Percentiles rank a stretch among this genome's conserved stretches.
Conservation (phyloP, 2,888 invertebrate genomes). For the Masnerella sp. region DNA sequence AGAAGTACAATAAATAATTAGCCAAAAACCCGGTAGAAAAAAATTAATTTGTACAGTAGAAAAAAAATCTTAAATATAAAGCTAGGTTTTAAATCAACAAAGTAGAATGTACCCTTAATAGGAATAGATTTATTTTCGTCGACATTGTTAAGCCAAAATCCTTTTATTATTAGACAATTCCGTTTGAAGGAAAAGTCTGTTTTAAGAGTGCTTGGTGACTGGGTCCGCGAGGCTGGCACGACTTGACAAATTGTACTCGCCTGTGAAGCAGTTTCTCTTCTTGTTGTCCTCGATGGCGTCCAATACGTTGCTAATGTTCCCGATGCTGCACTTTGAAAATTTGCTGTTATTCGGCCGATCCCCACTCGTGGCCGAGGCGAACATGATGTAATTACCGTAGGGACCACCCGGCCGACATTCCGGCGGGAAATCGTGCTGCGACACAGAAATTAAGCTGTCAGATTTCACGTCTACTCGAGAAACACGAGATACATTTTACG, state of each 20-base stretch:
- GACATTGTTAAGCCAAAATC: too few species aligned
- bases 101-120: too few species aligned
- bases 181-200: too few species aligned
- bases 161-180: too few species aligned
- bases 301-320: slow-evolving; percentile 95
- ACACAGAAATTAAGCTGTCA: slow-evolving; percentile 61
- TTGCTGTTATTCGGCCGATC: slow-evolving; percentile 98
- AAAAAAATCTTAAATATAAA: too few species aligned
- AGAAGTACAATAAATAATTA: too few species aligned
- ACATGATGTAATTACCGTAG: slow-evolving; percentile 99
- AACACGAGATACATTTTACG: slow-evolving; percentile 19
- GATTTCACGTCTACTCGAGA: slow-evolving; percentile 30
- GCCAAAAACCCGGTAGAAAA: too few species aligned
- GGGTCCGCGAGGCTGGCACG: too few species aligned
- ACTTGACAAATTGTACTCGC: slow-evolving; percentile 69
- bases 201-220: too few species aligned
- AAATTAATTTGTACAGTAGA: too few species aligned
- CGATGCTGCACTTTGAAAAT: slow-evolving; percentile 96
- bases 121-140: too few species aligned
- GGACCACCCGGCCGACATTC: slow-evolving; percentile 94
- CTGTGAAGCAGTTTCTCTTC: slow-evolving; percentile 95
- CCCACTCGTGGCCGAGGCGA: slow-evolving; percentile 98
- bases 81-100: too few species aligned
- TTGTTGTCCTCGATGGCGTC: slow-evolving; percentile 94
- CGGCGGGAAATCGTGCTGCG: slow-evolving; percentile 94